Evolutionary conservation across 2,797 vertebrate genomes (phyloP).

Genomic region (Tarsius wallacei): DNA sequence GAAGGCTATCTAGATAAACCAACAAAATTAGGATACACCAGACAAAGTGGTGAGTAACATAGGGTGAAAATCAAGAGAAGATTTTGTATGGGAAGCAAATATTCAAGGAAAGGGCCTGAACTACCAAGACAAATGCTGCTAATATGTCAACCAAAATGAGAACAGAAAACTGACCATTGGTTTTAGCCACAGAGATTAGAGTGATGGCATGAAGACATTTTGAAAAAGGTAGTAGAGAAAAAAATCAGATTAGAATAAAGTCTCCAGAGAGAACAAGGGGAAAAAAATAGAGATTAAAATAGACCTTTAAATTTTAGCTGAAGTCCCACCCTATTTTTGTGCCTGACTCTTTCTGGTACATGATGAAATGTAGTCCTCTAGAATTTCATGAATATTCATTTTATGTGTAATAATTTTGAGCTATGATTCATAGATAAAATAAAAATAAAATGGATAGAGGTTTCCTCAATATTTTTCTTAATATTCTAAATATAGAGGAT

Average conservation of each 20-base stretch:
- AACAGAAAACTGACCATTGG: neutral
- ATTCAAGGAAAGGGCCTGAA: neutral
- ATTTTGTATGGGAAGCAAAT: neutral
- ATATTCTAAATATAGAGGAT: neutral
- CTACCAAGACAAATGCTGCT: neutral
- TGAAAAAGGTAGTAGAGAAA: neutral
- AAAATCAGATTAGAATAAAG: neutral
- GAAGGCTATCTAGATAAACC: neutral
- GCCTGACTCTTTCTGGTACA: neutral
- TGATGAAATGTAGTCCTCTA: neutral
- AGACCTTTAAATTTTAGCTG: neutral
- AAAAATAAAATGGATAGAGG: neutral
- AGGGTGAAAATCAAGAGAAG: neutral
- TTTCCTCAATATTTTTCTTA: slow-evolving; percentile 1
- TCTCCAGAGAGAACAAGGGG: neutral
- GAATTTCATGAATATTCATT: neutral
- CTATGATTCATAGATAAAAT: neutral
- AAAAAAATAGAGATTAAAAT: neutral
- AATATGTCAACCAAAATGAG: neutral
- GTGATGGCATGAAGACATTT: neutral
- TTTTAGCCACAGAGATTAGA: neutral
- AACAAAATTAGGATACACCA: neutral
- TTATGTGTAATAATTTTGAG: slow-evolving; percentile 4
- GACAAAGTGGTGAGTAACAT: neutral
- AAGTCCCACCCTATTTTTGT: neutral